A percentile compares a stretch with the other conserved stretches of the same genome.
Evolutionary conservation across 2,888 invertebrate genomes (phyloP).

Genomic region (Sicus ferrugineus): DNA sequence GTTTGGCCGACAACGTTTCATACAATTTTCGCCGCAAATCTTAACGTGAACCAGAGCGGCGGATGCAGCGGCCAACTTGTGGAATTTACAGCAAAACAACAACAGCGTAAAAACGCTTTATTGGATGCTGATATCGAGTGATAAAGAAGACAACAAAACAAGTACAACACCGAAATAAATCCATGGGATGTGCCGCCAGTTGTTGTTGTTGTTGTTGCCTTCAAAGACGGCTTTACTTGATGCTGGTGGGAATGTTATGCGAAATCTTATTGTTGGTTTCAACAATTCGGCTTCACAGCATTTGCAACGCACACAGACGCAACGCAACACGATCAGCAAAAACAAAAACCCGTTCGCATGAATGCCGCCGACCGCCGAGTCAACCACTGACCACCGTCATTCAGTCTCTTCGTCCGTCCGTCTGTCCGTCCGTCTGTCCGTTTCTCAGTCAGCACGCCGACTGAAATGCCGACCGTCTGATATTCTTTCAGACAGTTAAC

Average conservation of each 20-base stretch:
- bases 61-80: slow-evolving; percentile 2
- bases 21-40: slow-evolving; percentile 12
- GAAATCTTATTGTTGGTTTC: slow-evolving; percentile 14
- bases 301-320: slow-evolving; percentile 5
- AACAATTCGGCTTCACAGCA: slow-evolving; percentile 10
- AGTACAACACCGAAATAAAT: not conserved
- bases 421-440: not conserved
- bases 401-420: not conserved
- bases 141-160: slow-evolving; percentile 18
- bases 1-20: no score
- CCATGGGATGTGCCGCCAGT: not conserved
- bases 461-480: no score
- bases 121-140: slow-evolving; percentile 24
- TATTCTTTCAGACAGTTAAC: no score
- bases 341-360: slow-evolving; percentile 3
- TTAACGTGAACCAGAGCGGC: not conserved
- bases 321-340: not conserved
- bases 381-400: no score
- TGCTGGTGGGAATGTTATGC: slow-evolving; percentile 30
- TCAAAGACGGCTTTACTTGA: not conserved
- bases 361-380: not conserved
- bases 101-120: slow-evolving; percentile 6
- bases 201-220: not conserved
- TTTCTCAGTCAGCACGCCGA: not conserved
- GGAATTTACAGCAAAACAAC: slow-evolving; percentile 22